Conservation (phyloP, 2,797 vertebrate genomes). For the Fratercula arctica region DNA sequence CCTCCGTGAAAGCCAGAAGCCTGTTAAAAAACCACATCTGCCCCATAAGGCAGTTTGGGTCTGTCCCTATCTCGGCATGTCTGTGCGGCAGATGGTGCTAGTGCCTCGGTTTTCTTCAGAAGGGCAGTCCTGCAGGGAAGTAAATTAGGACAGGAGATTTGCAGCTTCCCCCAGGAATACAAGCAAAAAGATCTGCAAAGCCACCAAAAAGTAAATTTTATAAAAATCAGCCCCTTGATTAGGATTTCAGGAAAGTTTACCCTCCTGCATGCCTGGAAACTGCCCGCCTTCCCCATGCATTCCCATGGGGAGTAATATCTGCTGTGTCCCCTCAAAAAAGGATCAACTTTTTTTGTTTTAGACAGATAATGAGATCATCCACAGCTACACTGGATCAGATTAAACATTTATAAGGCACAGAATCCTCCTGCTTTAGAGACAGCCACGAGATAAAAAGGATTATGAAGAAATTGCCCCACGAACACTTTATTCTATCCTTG, state of each 20-base stretch:
- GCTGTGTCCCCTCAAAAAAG: neutral
- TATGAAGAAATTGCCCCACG: neutral
- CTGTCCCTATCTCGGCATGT: accelerated
- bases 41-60: neutral
- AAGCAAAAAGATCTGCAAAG: neutral
- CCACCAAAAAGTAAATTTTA: neutral
- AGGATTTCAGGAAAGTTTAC: neutral
- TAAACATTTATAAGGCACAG: neutral
- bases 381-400: neutral
- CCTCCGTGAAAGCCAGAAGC: neutral
- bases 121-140: neutral
- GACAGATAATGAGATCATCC: neutral
- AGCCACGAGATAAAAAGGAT: neutral
- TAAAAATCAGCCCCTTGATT: neutral
- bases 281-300: accelerated
- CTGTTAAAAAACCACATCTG: neutral
- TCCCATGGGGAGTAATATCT: neutral
- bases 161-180: neutral
- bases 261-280: neutral
- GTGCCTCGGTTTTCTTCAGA: neutral
- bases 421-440: neutral
- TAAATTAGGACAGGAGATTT: neutral
- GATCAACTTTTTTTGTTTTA: neutral
- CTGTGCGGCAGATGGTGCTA: neutral
- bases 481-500: neutral